Evolutionary conservation across 2,113 vertebrate genomes (phyloP), one percentile per base, ranked within the genome.

Genomic region (Scolopax mira): DNA sequence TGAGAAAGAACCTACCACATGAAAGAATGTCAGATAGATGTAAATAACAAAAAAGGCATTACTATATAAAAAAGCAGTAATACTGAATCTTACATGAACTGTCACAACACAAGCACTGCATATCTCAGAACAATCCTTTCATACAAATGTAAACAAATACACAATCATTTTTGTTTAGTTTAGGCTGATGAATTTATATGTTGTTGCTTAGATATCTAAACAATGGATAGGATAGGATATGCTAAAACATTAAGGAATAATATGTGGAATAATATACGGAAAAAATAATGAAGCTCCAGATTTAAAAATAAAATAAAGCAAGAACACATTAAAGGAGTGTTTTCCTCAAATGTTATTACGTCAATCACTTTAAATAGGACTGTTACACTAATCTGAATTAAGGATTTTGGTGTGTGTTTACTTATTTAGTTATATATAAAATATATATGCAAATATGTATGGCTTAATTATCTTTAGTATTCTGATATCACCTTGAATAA

Each of bases 61-160:
- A 96, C 97, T 97, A 97, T 97, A 96, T 96, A 96, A 97, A 97
- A 97, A 96, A 97, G 97, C 96, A 52, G 84, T 98, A 98, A 98
- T 98, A 98, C 98, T 99, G 98, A 98, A 99, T 98, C 98, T 99
- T 98, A 99, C 98, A 98, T 98, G 98, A 98, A 98, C 98, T 98
- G 98, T 98, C 98, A 98, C 98, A 97, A 96, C 97, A 98, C 98
- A 98, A 98, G 98, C 98, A 98, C 98, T 98, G 98, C 98, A 98
- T 98, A 98, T 97, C 97, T 96, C 96, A 95, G 98, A 98, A 98
- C 97, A 98, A 97, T 98, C 98, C 98, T 97, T 98, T 98, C 98
- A 98, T 98, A 99, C 98, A 97, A 98, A 98, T 98, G 98, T 98
- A 99, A 99, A 99, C 98, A 99, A 98, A 97, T 96, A 98, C 98